phyloP scores from a whole-genome alignment of 2,888 invertebrate species.

The Mythimna lalbum region DNA sequence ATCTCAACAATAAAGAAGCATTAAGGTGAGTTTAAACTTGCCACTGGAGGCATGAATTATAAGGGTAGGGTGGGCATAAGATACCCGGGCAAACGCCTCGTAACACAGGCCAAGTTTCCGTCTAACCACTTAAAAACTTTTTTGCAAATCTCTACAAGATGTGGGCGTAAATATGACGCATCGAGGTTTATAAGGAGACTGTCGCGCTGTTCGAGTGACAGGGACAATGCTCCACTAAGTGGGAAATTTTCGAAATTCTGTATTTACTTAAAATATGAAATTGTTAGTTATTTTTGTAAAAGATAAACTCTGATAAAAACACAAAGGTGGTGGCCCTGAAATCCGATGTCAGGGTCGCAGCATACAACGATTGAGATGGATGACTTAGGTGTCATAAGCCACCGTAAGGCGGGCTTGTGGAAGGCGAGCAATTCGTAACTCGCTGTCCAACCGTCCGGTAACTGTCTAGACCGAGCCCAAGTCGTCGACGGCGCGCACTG shows the following conservation, averaged over 20 bases:
- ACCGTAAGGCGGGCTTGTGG: no score
- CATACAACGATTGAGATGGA: no score
- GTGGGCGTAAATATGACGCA: constrained; percentile 22
- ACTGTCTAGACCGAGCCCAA: no score
- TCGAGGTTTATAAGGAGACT: neutral
- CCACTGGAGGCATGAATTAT: constrained; percentile 64
- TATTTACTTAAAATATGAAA: neutral
- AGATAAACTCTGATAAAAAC: no score
- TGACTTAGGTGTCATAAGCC: no score
- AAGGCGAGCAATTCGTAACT: no score
- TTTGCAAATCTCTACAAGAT: constrained; percentile 60
- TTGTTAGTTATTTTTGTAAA: no score
- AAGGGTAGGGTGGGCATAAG: constrained; percentile 53
- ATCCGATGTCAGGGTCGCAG: no score
- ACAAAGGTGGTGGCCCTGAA: no score
- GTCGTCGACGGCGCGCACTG: no score
- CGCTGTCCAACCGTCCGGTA: no score
- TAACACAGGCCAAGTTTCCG: constrained; percentile 56
- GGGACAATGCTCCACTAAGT: neutral
- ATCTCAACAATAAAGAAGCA: constrained; percentile 60
- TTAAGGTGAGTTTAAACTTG: constrained; percentile 64
- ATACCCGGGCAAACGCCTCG: constrained; percentile 54
- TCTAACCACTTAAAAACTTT: constrained; percentile 69
- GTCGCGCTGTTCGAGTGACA: neutral
- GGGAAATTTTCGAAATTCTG: neutral